Base-by-base conservation (phyloP, 92 coral and sea anemone species). In the Pocillopora grandis region DNA sequence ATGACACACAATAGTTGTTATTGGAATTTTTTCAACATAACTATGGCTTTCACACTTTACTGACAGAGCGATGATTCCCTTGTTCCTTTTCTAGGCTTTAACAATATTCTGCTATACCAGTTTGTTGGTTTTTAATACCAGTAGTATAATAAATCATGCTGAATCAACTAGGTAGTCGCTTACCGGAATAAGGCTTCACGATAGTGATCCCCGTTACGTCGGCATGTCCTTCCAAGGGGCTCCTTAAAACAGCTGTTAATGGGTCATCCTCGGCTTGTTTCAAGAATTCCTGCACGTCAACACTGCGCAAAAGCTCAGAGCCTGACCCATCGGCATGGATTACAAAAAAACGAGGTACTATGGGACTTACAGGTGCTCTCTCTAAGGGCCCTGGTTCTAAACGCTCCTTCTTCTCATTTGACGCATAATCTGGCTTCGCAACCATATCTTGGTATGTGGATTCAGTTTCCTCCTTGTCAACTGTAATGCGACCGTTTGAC, bases 301-400 rank as follows among this genome's bases (percentile, higher is more conserved):
- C 65, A 68, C 87, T 80, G 57, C 98, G 97, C 58, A 97, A 78
- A 19, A 97, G 88, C 86, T 97, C 99, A n/a, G 91, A 94, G 73
- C 99, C 98, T 80, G 97, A 78, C 48, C 99, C 99, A 71, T 97
- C 97, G n/a, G 96, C 88, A 87, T 88, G 95, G 59, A 97, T 77
- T 62, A 92, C 81, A 62, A 97, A 97, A 89, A 87, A 97, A 19
- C 90, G 85, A 59, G 90, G 95, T 8, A 88, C 92, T 31, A 91
- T 72, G 23, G 77, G 85, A 59, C 92, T 91, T 80, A 67, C 67
- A 5, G 92, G 81, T 35, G 80, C 84, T 65, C 15, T 57, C 49
- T 65, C 68, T n/a, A 68, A 52, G 37, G 87, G 81, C 48, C 81
- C 86, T 2, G 87, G 70, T 71, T 86, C 82, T 57, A 69, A 66